Percentiles rank a stretch among this genome's conserved stretches.
Evolutionary conservation across 92 coral and sea anemone genomes (phyloP).

Genomic region (Palythoa grandiflora): DNA sequence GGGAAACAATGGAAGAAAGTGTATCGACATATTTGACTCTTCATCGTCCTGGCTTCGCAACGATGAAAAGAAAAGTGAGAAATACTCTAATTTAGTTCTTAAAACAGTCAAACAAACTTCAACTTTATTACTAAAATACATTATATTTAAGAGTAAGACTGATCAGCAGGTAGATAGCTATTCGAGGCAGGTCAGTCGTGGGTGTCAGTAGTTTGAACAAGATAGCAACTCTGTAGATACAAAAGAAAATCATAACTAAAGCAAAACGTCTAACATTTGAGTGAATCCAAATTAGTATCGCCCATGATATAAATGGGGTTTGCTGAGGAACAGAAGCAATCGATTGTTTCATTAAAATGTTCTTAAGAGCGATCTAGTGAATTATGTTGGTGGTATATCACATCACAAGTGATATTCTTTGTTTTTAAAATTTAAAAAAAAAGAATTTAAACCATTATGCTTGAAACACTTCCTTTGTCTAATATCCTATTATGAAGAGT

Average conservation of each 20-base stretch:
- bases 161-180: background rate
- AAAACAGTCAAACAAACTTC: no score
- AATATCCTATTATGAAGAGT: background rate
- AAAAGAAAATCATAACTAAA: background rate
- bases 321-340: background rate
- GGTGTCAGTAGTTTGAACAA: no score
- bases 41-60: no score
- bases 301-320: background rate
- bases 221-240: background rate
- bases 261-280: background rate
- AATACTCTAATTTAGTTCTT: no score
- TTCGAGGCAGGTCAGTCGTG: background rate
- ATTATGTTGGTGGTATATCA: background rate
- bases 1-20: no score
- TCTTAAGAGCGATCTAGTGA: conserved; percentile 8
- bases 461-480: conserved; percentile 2
- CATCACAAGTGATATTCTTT: background rate
- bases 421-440: background rate
- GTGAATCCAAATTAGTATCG: conserved; percentile 10
- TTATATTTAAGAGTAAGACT: no score
- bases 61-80: no score
- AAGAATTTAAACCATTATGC: background rate
- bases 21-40: no score
- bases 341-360: background rate
- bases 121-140: no score